Evolutionary conservation across 1,140 invertebrate species (phyloP), one percentile per base, ranked within the genome.

Genomic region (Achroia grisella): DNA sequence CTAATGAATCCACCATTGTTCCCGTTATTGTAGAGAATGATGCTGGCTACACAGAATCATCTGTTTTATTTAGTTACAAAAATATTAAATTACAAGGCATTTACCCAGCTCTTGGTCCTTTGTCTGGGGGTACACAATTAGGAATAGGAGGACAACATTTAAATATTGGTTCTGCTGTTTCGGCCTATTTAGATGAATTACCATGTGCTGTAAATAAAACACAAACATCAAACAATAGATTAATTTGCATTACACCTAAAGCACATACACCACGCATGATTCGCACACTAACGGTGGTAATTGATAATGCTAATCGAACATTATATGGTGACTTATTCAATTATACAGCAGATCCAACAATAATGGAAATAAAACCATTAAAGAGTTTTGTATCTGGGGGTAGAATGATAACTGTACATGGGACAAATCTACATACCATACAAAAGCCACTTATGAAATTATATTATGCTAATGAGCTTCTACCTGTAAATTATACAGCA

Each of bases 121-220:
- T 94, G 60, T 96, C 96, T 54, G 98, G 98, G 13, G 98, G 98
- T 1, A 99, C 97, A 0, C 91, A 93, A 58, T 80, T 99, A 35
- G 95, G 94, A 1, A 93, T 99, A 46, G 92, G 91, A 53, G 98
- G 98, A 10, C 90, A 92, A 55, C 94, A 97, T 85, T 84, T 99
- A 35, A 97, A 99, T 72, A 96, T 98, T 70, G 98, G 98, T 3
- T 96, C 95, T 23, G 91, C 90, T 49, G 93, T 97, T 45, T 91
- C 90, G 2, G 96, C 97, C 0, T 94, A 90, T 74, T 85, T 99
- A 6, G 97, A 98, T 83, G 93, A 97, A 54, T 87, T 96, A 39
- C 90, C 93, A 3, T 99, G 98, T 84, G 86, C 90, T 57, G 94
- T 98, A 5, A 96, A 97, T 72, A 90, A 91, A 45, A 94, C 93